Conservation (phyloP, 2,888 invertebrate species). For the Aethes cnicana region DNA sequence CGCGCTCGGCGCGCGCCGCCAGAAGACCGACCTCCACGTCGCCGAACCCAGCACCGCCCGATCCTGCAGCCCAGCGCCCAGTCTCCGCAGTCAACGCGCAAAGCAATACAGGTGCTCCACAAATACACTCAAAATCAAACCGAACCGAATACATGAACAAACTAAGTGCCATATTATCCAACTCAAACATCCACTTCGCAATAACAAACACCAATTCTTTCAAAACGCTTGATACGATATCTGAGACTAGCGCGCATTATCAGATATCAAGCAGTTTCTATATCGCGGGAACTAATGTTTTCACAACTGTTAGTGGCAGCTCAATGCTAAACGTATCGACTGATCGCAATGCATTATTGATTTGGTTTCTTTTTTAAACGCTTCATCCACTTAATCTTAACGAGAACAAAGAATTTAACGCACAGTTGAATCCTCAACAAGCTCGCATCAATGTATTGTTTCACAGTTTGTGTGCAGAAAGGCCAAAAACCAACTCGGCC, state of each 20-base stretch:
- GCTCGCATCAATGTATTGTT: conserved; percentile 40
- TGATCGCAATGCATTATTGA: conserved; percentile 10
- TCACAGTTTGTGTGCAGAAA: conserved; percentile 44
- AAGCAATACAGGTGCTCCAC: conserved; percentile 75
- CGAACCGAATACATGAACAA: neutral
- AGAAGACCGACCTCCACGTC: conserved; percentile 80
- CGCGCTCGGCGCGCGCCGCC: conserved; percentile 79
- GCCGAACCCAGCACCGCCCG: conserved; percentile 65
- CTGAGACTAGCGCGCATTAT: conserved; percentile 19
- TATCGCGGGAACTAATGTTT: conserved; percentile 21
- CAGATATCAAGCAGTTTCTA: conserved; percentile 21
- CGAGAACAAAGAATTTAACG: conserved; percentile 16
- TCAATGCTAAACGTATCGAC: conserved; percentile 19
- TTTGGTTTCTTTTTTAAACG: conserved; percentile 9
- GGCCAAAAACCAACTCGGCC: conserved; percentile 45
- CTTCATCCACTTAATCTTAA: neutral
- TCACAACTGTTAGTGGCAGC: conserved; percentile 27
- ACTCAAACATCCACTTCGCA: conserved; percentile 1
- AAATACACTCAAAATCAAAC: conserved; percentile 30
- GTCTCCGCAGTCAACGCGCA: conserved; percentile 79
- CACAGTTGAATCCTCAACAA: conserved; percentile 17
- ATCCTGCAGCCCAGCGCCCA: conserved; percentile 74
- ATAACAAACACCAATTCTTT: conserved; percentile 7
- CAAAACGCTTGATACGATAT: conserved; percentile 21
- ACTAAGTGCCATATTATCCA: conserved; percentile 4